These are phyloP conservation scores for Leptopilina myrica DNA, from an alignment of 2,888 invertebrate species.

Conservation along the genomic window DNA sequence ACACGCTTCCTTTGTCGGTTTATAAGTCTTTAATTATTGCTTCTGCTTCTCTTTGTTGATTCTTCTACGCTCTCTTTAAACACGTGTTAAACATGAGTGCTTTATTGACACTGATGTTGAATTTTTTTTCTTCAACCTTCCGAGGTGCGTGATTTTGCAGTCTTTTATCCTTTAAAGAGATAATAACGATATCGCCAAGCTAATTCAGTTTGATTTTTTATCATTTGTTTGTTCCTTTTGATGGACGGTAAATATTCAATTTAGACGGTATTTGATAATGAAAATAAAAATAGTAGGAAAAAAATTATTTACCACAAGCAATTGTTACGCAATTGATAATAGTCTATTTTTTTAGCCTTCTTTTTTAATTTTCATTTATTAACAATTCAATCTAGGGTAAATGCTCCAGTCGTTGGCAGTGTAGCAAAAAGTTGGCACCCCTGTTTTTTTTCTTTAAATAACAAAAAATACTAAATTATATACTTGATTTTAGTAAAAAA, in stretches of 20 bases:
- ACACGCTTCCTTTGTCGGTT: constrained; percentile 12
- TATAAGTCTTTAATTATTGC: constrained; percentile 1
- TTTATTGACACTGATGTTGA: constrained; percentile 29
- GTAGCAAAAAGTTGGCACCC: no score
- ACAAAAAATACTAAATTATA: no score
- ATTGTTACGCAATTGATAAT: not conserved
- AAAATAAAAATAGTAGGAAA: not conserved
- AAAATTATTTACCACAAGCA: not conserved
- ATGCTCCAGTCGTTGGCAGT: no score
- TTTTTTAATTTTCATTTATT: no score
- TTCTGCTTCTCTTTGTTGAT: constrained; percentile 13
- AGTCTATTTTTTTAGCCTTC: not conserved
- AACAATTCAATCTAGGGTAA: no score
- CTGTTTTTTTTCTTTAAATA: no score
- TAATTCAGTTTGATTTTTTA: constrained; percentile 22
- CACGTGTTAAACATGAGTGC: constrained; percentile 34
- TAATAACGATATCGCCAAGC: constrained; percentile 9
- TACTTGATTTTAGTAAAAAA: no score
- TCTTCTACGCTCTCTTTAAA: constrained; percentile 6
- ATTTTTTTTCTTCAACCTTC: constrained; percentile 8
- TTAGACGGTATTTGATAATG: constrained; percentile 35
- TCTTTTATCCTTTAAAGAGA: constrained; percentile 16
- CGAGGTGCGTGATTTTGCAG: constrained; percentile 19
- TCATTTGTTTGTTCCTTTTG: not conserved
- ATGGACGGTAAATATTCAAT: constrained; percentile 25